Conservation (phyloP, 2,888 invertebrate species). For the Lomographa bimaculata region DNA sequence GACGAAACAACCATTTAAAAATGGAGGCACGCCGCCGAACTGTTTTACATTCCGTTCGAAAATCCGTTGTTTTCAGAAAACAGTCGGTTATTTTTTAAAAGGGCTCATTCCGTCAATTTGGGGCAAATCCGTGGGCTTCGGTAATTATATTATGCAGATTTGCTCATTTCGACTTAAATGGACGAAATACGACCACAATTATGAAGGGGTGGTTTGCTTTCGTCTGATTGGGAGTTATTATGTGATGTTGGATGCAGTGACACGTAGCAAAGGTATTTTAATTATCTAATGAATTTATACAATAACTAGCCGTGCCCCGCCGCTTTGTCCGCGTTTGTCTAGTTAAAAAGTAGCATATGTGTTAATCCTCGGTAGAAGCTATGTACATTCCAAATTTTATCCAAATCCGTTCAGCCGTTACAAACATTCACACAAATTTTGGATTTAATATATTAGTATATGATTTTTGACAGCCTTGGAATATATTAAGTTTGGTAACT, state of each 20-base stretch:
- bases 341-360: no score
- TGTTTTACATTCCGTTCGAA: slow-evolving; percentile 28
- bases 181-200: slow-evolving; percentile 12
- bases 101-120: slow-evolving; percentile 26
- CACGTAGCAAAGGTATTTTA: slow-evolving; percentile 2
- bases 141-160: slow-evolving; percentile 36
- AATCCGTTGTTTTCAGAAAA: slow-evolving; percentile 19
- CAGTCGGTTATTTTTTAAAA: slow-evolving; percentile 23
- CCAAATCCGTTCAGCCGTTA: no score
- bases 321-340: no score
- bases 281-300: no score
- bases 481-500: no score
- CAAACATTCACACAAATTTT: no score
- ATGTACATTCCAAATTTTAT: no score
- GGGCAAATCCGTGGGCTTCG: slow-evolving; percentile 16
- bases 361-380: no score
- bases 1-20: slow-evolving; percentile 23
- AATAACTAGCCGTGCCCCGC: no score
- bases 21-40: slow-evolving; percentile 14
- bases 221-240: slow-evolving; percentile 8
- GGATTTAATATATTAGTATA: no score
- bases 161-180: slow-evolving; percentile 10
- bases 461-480: no score
- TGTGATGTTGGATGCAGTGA: slow-evolving; percentile 2
- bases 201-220: slow-evolving; percentile 18